Evolutionary conservation across 2,113 vertebrate genomes (phyloP), one percentile per base, ranked within the genome.

Genomic region (Halichoeres trimaculatus): DNA sequence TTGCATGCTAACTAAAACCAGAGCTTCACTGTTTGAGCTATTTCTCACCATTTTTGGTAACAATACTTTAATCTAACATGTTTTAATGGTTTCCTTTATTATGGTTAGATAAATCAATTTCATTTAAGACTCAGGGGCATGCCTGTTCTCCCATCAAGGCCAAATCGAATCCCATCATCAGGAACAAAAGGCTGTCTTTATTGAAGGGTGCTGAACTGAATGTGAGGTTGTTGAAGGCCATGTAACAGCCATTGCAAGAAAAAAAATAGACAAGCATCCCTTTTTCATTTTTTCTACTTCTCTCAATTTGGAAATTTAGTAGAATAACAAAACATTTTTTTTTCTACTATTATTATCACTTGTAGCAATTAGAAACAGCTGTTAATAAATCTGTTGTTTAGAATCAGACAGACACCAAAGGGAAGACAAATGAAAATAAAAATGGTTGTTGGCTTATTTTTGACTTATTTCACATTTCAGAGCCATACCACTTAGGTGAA

Each of bases 1-100:
- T 45, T 55, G 80, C 88, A 90, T 80, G 85, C 52, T 61, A 61
- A 73, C 71, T 64, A 82, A 85, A 76, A 75, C 26, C 9, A 36
- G n/a, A 51, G 8, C n/a, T n/a, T 43, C 35, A 71, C 16, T 43
- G 52, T 59, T 70, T 22, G 19, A 67, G 13, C 26, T 55, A 24
- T 53, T 76, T 54, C 11, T 45, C 11, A 38, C 36, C 26, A 24
- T 22, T 24, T 58, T 26, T 23, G 1, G 12, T 0, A 14, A 43
- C 10, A 8, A 19, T 52, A 2, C 8, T 52, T 40, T 14, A 24
- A 56, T 55, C 1, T n/a, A 0, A 74, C 14, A 11, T 23, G 13
- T 19, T 45, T 19, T 19, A 17, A 7, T 45, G 43, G 43, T 45
- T 45, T 19, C 43, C 43, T 8, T 17, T 45, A 17, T 45, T 19